phyloP scores from a whole-genome alignment of 2,113 vertebrate genomes.

The Cercopithecus mona region DNA sequence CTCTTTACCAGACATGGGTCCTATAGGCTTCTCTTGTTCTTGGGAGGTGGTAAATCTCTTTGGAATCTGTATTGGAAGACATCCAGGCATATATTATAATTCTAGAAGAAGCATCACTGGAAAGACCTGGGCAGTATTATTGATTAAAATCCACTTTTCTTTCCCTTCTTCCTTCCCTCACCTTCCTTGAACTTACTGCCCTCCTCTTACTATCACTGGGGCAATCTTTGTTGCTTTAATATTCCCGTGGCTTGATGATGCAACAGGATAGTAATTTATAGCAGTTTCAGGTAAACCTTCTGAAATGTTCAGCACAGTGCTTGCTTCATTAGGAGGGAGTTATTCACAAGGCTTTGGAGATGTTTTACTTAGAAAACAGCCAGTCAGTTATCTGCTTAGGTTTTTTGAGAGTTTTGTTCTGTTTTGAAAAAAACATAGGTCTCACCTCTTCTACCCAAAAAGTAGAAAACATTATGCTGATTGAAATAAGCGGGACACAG shows the following conservation, averaged over 20 bases:
- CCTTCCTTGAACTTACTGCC: neutral
- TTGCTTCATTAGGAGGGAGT: conserved; percentile 27
- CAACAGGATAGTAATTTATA: conserved; percentile 45
- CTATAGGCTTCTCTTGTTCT: neutral
- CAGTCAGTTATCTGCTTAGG: neutral
- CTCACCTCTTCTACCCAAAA: neutral
- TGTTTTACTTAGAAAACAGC: conserved; percentile 16
- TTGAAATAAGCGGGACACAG: neutral
- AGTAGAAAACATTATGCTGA: neutral
- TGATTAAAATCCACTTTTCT: neutral
- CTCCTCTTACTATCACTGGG: conserved; percentile 38
- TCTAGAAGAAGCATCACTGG: conserved; percentile 11
- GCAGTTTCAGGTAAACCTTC: conserved; percentile 12
- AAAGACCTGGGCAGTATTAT: neutral
- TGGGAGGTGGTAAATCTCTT: neutral
- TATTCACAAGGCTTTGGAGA: neutral
- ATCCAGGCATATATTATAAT: conserved; percentile 8
- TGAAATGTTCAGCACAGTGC: neutral
- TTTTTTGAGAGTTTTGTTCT: neutral
- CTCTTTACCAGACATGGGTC: neutral
- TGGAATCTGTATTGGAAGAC: conserved; percentile 38
- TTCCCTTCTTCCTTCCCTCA: neutral
- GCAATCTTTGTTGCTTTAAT: neutral
- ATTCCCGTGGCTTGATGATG: conserved; percentile 65
- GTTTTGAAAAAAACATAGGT: conserved; percentile 7